Conservation (phyloP, 2,888 invertebrate species). For the Drosophila koepferae region DNA sequence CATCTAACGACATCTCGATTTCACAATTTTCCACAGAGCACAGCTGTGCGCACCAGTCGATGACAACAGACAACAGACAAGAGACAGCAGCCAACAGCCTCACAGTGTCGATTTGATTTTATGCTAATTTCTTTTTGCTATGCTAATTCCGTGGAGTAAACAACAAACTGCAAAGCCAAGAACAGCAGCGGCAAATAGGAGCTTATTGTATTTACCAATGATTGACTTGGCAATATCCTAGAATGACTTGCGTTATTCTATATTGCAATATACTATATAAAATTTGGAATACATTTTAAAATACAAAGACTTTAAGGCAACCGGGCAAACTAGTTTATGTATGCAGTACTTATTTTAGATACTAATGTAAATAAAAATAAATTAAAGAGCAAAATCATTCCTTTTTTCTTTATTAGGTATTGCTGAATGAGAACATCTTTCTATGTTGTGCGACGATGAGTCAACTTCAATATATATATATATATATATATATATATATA, state of each 20-base stretch:
- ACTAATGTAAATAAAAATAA: no score
- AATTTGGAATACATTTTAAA: background rate
- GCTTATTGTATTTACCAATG: background rate
- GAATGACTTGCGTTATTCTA: background rate
- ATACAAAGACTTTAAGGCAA: fast-evolving
- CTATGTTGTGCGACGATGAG: no score
- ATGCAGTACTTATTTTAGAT: background rate
- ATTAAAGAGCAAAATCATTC: no score
- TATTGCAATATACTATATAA: background rate
- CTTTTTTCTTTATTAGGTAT: no score
- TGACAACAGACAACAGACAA: conserved; percentile 24
- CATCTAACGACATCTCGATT: conserved; percentile 11
- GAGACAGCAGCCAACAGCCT: conserved; percentile 29
- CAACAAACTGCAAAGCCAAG: conserved; percentile 51
- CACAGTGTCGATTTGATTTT: conserved; percentile 72
- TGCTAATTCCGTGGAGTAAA: conserved; percentile 70
- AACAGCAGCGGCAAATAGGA: conserved; percentile 7
- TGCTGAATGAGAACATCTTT: no score
- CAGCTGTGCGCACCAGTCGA: conserved; percentile 30
- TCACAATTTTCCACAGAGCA: conserved; percentile 21
- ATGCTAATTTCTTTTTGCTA: conserved; percentile 76
- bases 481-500: no score
- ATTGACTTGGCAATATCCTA: conserved; percentile 27
- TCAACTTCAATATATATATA: no score
- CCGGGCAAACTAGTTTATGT: background rate